A percentile compares a stretch with the other conserved stretches of the same genome.
These are phyloP conservation scores for Paradoxurus hermaphroditus DNA, from an alignment of 2,113 vertebrate species.

Conservation along the genomic window DNA sequence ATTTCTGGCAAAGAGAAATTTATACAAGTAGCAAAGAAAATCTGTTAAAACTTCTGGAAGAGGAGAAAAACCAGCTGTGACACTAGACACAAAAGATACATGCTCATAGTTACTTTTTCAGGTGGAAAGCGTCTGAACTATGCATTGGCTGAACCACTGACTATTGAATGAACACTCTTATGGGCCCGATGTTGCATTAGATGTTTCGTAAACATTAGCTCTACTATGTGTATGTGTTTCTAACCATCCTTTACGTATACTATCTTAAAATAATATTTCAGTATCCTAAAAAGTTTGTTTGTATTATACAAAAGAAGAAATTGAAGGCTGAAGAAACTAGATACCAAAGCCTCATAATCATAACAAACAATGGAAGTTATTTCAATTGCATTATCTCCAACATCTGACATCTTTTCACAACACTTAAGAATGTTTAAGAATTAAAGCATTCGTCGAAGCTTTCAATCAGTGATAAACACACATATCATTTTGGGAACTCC, in stretches of 20 bases:
- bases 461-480: not conserved
- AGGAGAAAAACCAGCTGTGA: not conserved
- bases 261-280: not conserved
- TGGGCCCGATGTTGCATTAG: not conserved
- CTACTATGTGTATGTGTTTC: not conserved
- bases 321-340: not conserved
- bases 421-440: not conserved
- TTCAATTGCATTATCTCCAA: not conserved
- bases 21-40: not conserved
- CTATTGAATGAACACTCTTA: not conserved
- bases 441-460: not conserved
- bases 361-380: not conserved
- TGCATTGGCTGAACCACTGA: not conserved
- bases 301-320: not conserved
- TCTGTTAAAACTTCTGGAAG: not conserved
- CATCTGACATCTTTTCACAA: not conserved
- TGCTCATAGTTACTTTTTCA: not conserved
- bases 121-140: not conserved
- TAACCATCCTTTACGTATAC: not conserved
- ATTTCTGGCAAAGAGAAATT: not conserved
- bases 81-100: not conserved
- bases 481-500: not conserved
- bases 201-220: not conserved
- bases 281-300: not conserved
- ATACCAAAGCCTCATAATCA: not conserved